These are phyloP conservation scores for Hippoglossus hippoglossus DNA, from an alignment of 2,797 vertebrate genomes.

Conservation along the genomic window DNA sequence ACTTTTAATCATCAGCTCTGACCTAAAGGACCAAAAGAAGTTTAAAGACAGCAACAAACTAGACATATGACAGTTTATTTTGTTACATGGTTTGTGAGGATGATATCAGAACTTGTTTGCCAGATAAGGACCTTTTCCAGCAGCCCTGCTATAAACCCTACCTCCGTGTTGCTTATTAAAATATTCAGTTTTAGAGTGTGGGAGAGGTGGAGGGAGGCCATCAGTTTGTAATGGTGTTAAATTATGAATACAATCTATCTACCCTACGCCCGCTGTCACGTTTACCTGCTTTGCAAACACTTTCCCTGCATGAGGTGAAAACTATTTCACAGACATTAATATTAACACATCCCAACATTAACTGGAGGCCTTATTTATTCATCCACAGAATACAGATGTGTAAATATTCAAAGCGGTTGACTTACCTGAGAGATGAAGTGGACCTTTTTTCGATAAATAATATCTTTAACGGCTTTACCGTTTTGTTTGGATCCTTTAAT, in stretches of 20 bases:
- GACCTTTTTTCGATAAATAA: slow-evolving; percentile 14
- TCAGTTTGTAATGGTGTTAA: slow-evolving; percentile 7
- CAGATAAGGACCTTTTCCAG: not conserved
- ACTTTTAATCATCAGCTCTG: too few species aligned
- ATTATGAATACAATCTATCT: not conserved
- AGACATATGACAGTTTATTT: too few species aligned
- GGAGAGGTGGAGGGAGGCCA: not conserved
- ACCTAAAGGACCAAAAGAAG: not conserved
- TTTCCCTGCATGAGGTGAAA: slow-evolving; percentile 1
- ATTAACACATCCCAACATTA: slow-evolving; percentile 9
- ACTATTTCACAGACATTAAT: slow-evolving; percentile 8
- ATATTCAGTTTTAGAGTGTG: not conserved
- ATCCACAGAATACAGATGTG: not conserved
- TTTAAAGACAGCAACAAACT: not conserved
- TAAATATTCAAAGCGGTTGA: not conserved
- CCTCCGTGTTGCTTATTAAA: too few species aligned
- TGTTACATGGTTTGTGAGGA: not conserved
- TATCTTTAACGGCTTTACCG: not conserved
- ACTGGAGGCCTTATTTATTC: slow-evolving; percentile 10
- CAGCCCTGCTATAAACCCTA: not conserved
- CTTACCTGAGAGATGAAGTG: slow-evolving; percentile 16
- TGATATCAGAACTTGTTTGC: not conserved
- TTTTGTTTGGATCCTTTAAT: slow-evolving; percentile 20
- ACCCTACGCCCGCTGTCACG: not conserved
- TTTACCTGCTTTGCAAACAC: not conserved